Base-by-base conservation (phyloP, 2,113 vertebrate genomes). In the Apteryx owenii region DNA sequence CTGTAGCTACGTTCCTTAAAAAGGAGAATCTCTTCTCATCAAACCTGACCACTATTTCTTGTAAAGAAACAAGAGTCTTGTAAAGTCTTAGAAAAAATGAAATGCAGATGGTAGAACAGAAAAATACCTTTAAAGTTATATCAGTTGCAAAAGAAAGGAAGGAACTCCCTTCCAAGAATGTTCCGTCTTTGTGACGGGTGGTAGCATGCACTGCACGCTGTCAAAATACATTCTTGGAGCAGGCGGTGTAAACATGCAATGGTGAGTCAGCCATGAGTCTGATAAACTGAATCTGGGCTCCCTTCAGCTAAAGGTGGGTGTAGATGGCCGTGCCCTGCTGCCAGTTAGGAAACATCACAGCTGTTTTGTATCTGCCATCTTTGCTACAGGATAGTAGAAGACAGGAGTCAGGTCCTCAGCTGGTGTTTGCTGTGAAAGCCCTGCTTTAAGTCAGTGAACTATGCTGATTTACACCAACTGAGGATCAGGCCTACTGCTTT, bases 91-190 rank as follows among this genome's bases (percentile, higher is more conserved):
- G 20, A 6, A 60, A 33, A 75, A 68, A 29, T 0, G 2, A 73
- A 53, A 65, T 12, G 12, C 54, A 93, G 77, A 93, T 65, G 60
- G 38, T 89, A 23, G 54, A 92, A 0, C 26, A 44, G 71, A 80
- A 73, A 93, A 92, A 93, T 76, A 82, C 28, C 85, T 75, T 56
- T 72, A 14, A 68, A 69, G 23, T 73, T 61, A 1, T 77, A 72
- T 91, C 71, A 88, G 62, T 44, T 85, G 82, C 88, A 88, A 48
- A 80, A 79, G 73, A 71, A 42, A 46, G 66, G 17, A 60, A 92
- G 92, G 31, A 94, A 50, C 50, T 96, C 82, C 76, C 80, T 95
- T 66, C 62, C 85, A 93, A 64, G 85, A 92, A 92, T 86, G 85
- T 56, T 95, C 75, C 64, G 40, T 73, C 56, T 81, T 69, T 8